Evolutionary conservation across 1,140 invertebrate species (phyloP), one percentile per base, ranked within the genome.

Genomic region (Microvelia longipes): DNA sequence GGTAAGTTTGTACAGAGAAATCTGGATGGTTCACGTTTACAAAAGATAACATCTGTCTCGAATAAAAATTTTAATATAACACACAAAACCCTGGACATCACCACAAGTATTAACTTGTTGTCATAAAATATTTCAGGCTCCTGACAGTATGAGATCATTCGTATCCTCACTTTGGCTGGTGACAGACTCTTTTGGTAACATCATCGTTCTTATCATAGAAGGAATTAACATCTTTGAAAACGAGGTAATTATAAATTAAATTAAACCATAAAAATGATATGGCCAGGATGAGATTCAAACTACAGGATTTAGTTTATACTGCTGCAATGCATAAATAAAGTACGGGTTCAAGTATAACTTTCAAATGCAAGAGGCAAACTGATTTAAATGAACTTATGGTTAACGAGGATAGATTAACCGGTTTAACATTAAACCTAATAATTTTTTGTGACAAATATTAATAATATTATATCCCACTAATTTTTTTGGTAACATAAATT

Each of bases 91-190:
- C n/a, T n/a, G n/a, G n/a, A n/a, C n/a, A n/a, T n/a, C n/a, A n/a
- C n/a, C n/a, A n/a, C n/a, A n/a, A n/a, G n/a, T n/a, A n/a, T n/a
- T n/a, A n/a, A n/a, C n/a, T n/a, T n/a, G n/a, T n/a, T n/a, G n/a
- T n/a, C n/a, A n/a, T n/a, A n/a, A n/a, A n/a, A 28, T 69, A 25
- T 88, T 88, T 5, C 86, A 96, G 84, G 90, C 94, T 0, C 94
- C 94, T 0, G 78, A 81, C n/a, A 90, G 86, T 71, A 96, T 98
- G 93, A 97, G 95, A 77, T 92, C 94, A 0, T 85, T 98, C 0
- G 78, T 98, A 28, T 89, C 93, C 77, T 92, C 95, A 2, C 85
- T 86, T 1, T 98, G 93, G 91, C 81, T 96, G 28, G 77, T 98
- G 0, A 95, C 93, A 0, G 90, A 90, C 5, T 92, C 95, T 0